phyloP scores from a whole-genome alignment of 2,797 vertebrate species.

The Scarus forsteni region DNA sequence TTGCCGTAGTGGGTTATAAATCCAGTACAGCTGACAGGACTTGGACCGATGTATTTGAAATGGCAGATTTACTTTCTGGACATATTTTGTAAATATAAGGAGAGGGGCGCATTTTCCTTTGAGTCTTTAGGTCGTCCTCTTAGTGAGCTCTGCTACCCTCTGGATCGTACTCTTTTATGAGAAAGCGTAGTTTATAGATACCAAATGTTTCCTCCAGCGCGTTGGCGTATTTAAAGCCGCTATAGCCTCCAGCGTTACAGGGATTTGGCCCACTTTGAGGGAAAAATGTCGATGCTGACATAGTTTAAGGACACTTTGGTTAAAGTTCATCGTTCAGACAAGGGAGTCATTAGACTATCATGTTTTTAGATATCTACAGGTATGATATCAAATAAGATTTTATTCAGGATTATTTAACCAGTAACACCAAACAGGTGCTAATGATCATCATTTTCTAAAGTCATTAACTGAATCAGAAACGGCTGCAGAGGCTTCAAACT shows the following conservation, averaged over 20 bases:
- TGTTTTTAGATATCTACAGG: too few species aligned
- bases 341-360: too few species aligned
- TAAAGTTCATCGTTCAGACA: background rate
- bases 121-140: constrained; percentile 1
- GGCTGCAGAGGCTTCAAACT: too few species aligned
- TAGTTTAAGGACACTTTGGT: constrained; percentile 13
- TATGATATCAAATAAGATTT: too few species aligned
- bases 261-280: constrained; percentile 8
- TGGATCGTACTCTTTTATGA: constrained; percentile 21
- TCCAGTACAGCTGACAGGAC: background rate
- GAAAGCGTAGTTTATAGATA: constrained; percentile 33
- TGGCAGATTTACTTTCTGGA: background rate
- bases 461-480: too few species aligned
- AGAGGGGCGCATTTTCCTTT: constrained; percentile 4
- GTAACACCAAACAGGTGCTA: too few species aligned
- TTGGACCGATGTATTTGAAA: constrained; percentile 24
- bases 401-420: too few species aligned
- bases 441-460: too few species aligned
- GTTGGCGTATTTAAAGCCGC: background rate
- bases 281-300: constrained; percentile 10
- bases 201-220: constrained; percentile 43
- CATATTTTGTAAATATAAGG: constrained; percentile 26
- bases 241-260: background rate
- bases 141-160: constrained; percentile 5
- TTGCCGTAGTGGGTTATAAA: background rate